Evolutionary conservation across 2,797 vertebrate genomes (phyloP), one percentile per base, ranked within the genome.

Genomic region (Premnoplex brunnescens): DNA sequence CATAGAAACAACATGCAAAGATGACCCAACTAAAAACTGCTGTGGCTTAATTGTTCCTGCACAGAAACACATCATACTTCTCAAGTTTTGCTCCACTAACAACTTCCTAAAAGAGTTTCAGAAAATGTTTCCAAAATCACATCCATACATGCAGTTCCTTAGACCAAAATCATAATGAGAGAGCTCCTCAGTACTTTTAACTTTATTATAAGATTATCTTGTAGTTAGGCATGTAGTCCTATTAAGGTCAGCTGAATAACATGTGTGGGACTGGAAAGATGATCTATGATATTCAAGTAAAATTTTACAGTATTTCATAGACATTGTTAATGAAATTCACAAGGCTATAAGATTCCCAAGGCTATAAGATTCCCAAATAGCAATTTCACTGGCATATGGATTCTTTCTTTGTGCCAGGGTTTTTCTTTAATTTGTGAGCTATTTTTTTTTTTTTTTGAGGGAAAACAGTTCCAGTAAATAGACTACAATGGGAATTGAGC

Each of bases 361-460:
- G 39, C 32, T 78, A 43, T 68, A 68, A 71, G 15, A 41, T 88
- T 77, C 64, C 56, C 41, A 82, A 83, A 74, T 20, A 71, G 78
- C 43, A 88, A 27, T 68, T 91, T 84, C 64, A 68, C 28, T 71
- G 32, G 71, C 36, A 55, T 6, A 18, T 55, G 48, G 55, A 77
- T 84, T 75, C 58, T 78, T 91, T 93, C 28, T 59, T 88, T 60
- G 24, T 60, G n/a, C 10, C 79, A 85, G 51, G 24, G 6, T 26
- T 92, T 91, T 88, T 68, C 37, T 88, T 85, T 83, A 74, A 76
- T 85, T 91, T 77, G 14, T 66, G 37, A 88, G 20, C 13, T 71
- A 23, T 48, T 89, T 88, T 48, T 90, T 91, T 51, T 22, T 48
- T 89, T 88, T 48, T 90, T 91, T 51, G 22, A 56, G 12, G 27